Percentiles rank a stretch among this genome's conserved stretches.
phyloP scores from a whole-genome alignment of 2,113 vertebrate species.

The Poeciliopsis prolifica region DNA sequence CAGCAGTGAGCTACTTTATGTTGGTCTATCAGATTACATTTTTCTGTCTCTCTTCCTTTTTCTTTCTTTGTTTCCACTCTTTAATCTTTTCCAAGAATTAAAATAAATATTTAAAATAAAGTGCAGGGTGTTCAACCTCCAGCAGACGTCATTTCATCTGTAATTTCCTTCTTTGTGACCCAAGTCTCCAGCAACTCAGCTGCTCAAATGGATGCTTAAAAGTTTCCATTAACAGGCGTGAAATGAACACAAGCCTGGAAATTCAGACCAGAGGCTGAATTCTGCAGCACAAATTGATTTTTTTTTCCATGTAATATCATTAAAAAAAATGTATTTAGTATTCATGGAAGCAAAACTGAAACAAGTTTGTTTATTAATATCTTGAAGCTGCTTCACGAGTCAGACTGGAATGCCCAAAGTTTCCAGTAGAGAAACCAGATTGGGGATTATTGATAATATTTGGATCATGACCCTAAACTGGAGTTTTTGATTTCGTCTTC shows the following conservation, averaged over 20 bases:
- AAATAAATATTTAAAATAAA: too few species aligned
- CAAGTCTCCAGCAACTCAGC: background rate
- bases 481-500: background rate
- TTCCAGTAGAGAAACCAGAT: background rate
- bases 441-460: background rate
- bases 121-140: background rate
- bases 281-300: background rate
- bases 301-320: background rate
- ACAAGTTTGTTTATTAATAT: background rate
- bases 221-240: conserved; percentile 17
- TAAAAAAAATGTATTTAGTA: conserved; percentile 18
- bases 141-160: background rate
- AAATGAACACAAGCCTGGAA: conserved; percentile 37
- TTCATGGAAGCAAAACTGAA: background rate
- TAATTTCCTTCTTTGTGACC: background rate
- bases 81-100: too few species aligned
- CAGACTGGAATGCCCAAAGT: background rate
- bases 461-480: background rate
- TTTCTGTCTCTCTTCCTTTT: too few species aligned
- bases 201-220: background rate
- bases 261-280: conserved; percentile 14
- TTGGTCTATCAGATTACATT: too few species aligned
- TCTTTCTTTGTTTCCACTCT: too few species aligned
- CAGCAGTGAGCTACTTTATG: too few species aligned
- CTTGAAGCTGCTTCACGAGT: background rate